Conservation (phyloP, 2,888 invertebrate species). For the Ichneumon xanthorius region DNA sequence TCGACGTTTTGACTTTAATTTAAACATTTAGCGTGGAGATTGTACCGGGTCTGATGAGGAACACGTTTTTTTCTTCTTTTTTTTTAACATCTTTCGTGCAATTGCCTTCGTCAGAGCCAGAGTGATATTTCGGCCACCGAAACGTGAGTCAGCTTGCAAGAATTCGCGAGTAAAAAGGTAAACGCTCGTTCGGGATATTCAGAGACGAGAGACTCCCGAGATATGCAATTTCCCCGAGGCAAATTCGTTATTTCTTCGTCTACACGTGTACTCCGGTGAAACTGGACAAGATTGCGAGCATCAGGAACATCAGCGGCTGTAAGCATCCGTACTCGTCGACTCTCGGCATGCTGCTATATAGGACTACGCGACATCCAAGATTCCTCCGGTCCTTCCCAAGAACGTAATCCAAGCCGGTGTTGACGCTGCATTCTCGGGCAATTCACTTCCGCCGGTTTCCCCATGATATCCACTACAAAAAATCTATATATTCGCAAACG, state of each 20-base stretch:
- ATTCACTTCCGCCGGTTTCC: conserved; percentile 25
- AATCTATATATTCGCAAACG: background rate
- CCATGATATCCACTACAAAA: conserved; percentile 6
- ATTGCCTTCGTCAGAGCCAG: background rate
- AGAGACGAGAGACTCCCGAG: conserved; percentile 23
- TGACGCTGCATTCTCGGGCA: conserved; percentile 42
- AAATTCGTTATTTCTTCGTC: conserved; percentile 51
- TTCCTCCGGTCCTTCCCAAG: conserved; percentile 33
- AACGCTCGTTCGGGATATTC: background rate
- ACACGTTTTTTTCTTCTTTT: background rate
- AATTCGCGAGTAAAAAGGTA: conserved; percentile 27
- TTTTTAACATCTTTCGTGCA: background rate
- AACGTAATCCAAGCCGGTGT: conserved; percentile 43
- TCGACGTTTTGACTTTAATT: background rate
- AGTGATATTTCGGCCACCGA: background rate
- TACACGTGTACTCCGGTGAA: conserved; percentile 21
- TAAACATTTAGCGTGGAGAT: background rate
- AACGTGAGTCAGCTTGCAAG: conserved; percentile 5
- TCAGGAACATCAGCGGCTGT: conserved; percentile 39
- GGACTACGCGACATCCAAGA: conserved; percentile 30
- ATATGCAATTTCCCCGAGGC: conserved; percentile 54
- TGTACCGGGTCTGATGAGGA: background rate
- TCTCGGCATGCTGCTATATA: conserved; percentile 22
- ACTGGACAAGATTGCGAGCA: conserved; percentile 50
- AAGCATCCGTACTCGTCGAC: conserved; percentile 33